Evolutionary conservation across 2,113 vertebrate species (phyloP).

Genomic region (Otus sunia): DNA sequence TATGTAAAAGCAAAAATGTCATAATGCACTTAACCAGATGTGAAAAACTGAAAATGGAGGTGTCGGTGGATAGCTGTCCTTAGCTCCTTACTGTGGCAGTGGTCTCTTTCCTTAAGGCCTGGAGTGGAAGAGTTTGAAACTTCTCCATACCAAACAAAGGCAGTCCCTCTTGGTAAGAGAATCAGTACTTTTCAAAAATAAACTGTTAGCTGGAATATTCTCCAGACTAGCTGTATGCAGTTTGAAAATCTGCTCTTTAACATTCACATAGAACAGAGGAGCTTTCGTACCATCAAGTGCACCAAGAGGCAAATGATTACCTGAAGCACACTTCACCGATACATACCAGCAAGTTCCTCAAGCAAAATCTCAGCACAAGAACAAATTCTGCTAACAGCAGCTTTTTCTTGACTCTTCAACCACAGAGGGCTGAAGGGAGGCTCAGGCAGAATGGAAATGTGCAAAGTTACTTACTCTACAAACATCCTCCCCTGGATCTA

Average conservation of each 20-base stretch:
- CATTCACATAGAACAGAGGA: not conserved
- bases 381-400: not conserved
- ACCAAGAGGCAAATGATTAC: not conserved
- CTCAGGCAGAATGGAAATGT: conserved; percentile 1
- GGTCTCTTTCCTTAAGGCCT: not conserved
- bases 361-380: not conserved
- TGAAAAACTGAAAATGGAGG: conserved; percentile 21
- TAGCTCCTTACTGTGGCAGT: not conserved
- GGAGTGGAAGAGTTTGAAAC: not conserved
- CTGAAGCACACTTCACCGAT: not conserved
- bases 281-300: not conserved
- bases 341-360: not conserved
- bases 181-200: not conserved
- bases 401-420: not conserved
- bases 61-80: not conserved
- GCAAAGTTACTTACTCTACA: not conserved
- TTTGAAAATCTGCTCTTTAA: not conserved
- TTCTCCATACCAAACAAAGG: not conserved
- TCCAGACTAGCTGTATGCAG: not conserved
- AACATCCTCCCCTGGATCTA: not conserved
- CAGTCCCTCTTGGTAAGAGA: not conserved
- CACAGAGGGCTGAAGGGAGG: not conserved
- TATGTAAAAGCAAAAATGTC: conserved; percentile 4
- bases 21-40: conserved; percentile 31
- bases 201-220: not conserved